These are phyloP conservation scores for Eulacestoma nigropectus DNA, from an alignment of 2,113 vertebrate species.

Conservation along the genomic window DNA sequence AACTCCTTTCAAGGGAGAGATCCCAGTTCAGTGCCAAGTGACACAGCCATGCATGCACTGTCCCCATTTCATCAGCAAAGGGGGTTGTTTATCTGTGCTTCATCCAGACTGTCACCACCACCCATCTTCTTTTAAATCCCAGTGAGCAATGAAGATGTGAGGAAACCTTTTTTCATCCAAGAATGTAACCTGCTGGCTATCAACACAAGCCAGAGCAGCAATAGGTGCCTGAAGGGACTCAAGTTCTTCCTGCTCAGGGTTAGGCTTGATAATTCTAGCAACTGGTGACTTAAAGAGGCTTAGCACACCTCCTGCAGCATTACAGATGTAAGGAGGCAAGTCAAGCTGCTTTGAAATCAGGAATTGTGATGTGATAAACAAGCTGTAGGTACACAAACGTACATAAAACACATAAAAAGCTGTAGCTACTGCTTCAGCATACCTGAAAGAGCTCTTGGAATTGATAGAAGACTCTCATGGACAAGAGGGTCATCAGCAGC, in stretches of 20 bases:
- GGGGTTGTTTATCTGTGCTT: background rate
- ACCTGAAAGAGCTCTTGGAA: slow-evolving; percentile 95
- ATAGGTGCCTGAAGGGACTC: background rate
- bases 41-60: background rate
- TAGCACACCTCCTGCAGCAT: background rate
- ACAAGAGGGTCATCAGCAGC: slow-evolving; percentile 94
- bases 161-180: background rate
- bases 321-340: background rate
- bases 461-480: slow-evolving; percentile 90
- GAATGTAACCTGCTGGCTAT: background rate
- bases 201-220: background rate
- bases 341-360: background rate
- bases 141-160: background rate
- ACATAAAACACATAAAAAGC: background rate
- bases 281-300: background rate
- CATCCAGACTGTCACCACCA: background rate
- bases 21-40: background rate
- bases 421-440: background rate
- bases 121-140: background rate
- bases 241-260: background rate
- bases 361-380: background rate
- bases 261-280: background rate
- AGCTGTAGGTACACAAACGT: background rate
- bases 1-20: background rate
- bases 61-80: background rate